Evolutionary conservation across 2,113 vertebrate genomes (phyloP), one percentile per base, ranked within the genome.

Genomic region (Mus pahari): DNA sequence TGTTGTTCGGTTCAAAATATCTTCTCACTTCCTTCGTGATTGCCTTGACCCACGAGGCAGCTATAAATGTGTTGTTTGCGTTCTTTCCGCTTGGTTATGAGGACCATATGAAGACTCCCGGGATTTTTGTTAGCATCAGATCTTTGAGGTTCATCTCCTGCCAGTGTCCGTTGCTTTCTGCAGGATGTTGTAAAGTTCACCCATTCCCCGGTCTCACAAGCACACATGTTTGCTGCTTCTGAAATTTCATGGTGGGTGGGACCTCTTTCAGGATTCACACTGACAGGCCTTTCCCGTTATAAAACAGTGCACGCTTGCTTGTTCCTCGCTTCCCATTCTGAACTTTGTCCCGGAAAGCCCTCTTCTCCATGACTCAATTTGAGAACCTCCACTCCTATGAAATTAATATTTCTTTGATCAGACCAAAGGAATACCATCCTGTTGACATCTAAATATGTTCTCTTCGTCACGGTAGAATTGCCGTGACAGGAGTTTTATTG

Each of bases 1-100:
- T 94, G 48, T 89, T 75, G 71, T 97, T 91, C 39, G 24, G 68
- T 81, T 94, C 13, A 81, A 91, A 89, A 93, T 81, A 66, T 39
- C 87, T 91, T 19, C n/a, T 81, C 31, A 81, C 75, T 95, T 93
- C 24, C 70, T 74, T 92, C n/a, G 39, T 68, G 53, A 92, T 48
- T 94, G 89, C 68, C 87, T 92, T 92, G 70, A 92, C 22, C 22
- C 16, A 74, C 14, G 39, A 84, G 62, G 91, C 42, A 93, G 50
- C 79, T 93, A 53, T 82, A 79, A 70, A 11, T 45, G 90, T 88
- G 45, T 62, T 71, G 20, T 89, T 97, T 90, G 62, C 73, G 79
- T 97, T 90, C 58, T 81, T 91, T 83, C 58, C 77, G 5, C 77
- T 64, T 92, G 83, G 39, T 89, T 82, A 83, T 94, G 55, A 83